phyloP scores from a whole-genome alignment of 1,140 invertebrate genomes.

The Atta colombica region DNA sequence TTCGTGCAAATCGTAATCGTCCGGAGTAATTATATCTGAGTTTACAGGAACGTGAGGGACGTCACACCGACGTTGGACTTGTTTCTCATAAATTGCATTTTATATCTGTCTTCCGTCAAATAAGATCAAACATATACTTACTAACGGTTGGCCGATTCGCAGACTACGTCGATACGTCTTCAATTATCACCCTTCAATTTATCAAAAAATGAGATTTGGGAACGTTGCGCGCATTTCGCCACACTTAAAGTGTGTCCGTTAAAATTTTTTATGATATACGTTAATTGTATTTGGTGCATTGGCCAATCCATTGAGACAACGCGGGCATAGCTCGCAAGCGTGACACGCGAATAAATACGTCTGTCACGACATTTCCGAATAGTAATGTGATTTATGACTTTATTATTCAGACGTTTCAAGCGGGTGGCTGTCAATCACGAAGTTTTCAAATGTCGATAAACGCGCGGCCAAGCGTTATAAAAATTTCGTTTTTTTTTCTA shows the following conservation, averaged over 20 bases:
- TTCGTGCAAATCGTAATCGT: background rate
- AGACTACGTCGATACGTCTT: constrained; percentile 28
- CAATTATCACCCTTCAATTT: constrained; percentile 46
- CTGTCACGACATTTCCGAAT: constrained; percentile 54
- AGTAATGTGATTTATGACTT: constrained; percentile 72
- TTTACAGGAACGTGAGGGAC: constrained; percentile 2
- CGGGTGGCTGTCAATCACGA: constrained; percentile 46
- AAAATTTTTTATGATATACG: constrained; percentile 46
- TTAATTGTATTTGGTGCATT: constrained; percentile 63
- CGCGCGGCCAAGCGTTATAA: constrained; percentile 28
- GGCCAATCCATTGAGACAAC: constrained; percentile 46
- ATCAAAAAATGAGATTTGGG: constrained; percentile 39
- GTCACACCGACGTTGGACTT: background rate
- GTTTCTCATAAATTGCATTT: constrained; percentile 25
- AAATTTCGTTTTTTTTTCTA: constrained; percentile 46
- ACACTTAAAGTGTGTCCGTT: constrained; percentile 59
- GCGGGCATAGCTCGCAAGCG: constrained; percentile 29
- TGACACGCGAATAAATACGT: constrained; percentile 59
- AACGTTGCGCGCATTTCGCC: constrained; percentile 1
- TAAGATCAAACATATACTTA: constrained; percentile 49
- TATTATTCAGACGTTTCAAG: constrained; percentile 69
- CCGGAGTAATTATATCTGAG: constrained; percentile 13
- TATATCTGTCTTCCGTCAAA: constrained; percentile 8
- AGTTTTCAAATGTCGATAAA: constrained; percentile 60
- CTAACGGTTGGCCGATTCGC: constrained; percentile 16